Evolutionary conservation across 2,888 invertebrate species (phyloP), one percentile per base, ranked within the genome.

Genomic region (Cataglyphis rosenhaueri): DNA sequence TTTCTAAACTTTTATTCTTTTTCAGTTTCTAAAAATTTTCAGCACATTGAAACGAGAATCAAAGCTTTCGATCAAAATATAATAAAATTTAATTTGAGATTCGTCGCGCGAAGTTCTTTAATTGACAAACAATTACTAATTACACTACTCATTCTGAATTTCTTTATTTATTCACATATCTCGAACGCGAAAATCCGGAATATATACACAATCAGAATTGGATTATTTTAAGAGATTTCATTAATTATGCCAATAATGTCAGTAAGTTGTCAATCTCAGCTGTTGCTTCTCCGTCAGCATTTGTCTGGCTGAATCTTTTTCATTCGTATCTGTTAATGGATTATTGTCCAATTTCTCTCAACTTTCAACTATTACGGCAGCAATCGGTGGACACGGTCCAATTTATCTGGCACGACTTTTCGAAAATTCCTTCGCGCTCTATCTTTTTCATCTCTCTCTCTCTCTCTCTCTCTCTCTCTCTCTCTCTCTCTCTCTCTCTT

Each of bases 381-480:
- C 75, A 48, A 65, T 61, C 52, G 70, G 48, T 81, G 85, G 84
- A 89, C 55, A 75, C 32, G 52, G n/a, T 87, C 85, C 86, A 86
- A 88, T 83, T 88, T 79, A 86, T 84, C 78, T 84, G 82, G 87
- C 88, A 88, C 84, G 62, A 74, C 65, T 78, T 86, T 75, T 82
- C 84, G 78, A 83, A 78, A 35, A 57, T 68, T 64, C 82, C 57
- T 66, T 18, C 35, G 61, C 5, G 48, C 9, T 29, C 62, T 21
- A 52, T 62, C 65, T 71, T 62, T 70, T 78, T 71, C 57, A 35
- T 41, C 62, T 65, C 25, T 52, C 8, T 52, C 18, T 44, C 32
- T 21, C 21, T 21, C 21, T 21, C 21, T 21, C 21, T n/a, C 35
- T 64, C 66, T 65, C 21, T 21, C 21, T 21, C 21, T 21, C 21